Evolutionary conservation across 2,113 vertebrate species (phyloP).

Genomic region (Eulemur macaco): DNA sequence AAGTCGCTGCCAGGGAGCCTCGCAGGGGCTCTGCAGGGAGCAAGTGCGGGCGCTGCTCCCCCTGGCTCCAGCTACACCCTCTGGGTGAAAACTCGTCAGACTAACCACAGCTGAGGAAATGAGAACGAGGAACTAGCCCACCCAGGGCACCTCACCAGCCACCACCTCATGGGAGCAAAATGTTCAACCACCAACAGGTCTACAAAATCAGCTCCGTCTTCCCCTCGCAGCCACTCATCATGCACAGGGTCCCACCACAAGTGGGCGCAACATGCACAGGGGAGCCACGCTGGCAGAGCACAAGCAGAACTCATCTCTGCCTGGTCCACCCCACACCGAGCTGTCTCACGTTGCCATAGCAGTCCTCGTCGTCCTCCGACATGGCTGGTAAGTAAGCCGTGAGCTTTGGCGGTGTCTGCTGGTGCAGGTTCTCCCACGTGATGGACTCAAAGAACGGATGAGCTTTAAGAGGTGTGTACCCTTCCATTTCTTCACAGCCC

Average conservation of each 20-base stretch:
- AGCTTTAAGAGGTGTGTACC: conserved; percentile 92
- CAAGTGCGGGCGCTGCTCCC: not conserved
- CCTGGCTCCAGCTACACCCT: not conserved
- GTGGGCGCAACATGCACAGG: no score
- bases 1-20: not conserved
- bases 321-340: not conserved
- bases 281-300: not conserved
- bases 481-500: conserved; percentile 98
- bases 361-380: conserved; percentile 99
- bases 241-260: no score
- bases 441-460: conserved; percentile 96
- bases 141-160: not conserved
- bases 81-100: not conserved
- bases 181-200: not conserved
- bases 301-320: not conserved
- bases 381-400: conserved; percentile 97
- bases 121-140: not conserved
- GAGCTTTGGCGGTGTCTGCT: conserved; percentile 96
- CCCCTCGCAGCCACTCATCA: not conserved
- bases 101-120: not conserved
- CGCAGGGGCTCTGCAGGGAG: not conserved
- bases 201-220: not conserved
- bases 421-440: conserved; percentile 93
- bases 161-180: not conserved
- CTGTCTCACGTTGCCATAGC: conserved; percentile 95